Evolutionary conservation across 2,888 invertebrate genomes (phyloP), one percentile per base, ranked within the genome.

Genomic region (Macrostomum cliftonense): DNA sequence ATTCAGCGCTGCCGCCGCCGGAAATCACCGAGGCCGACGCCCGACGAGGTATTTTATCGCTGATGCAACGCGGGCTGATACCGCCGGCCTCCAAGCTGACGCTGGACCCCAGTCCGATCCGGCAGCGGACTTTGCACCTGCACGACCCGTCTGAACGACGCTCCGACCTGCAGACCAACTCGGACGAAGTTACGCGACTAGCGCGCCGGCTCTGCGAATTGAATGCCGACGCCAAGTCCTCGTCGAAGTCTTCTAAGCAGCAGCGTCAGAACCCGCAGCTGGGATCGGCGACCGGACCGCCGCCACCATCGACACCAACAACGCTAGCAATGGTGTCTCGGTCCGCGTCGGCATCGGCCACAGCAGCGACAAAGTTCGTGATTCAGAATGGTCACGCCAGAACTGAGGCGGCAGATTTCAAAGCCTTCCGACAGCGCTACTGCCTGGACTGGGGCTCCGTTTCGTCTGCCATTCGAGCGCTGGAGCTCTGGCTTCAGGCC

Each of bases 21-120:
- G 59, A 64, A 14, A 66, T 68, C 47, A 57, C 59, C 21, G 68
- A 67, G 47, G 60, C 61, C 4, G 69, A 69, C 60, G 66, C 69
- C 11, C 58, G 58, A 47, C 62, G 60, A 46, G 69, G 69, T 11
- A 66, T 69, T 19, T 56, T 69, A 13, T 67, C 63, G 55, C 55
- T 69, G 47, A 55, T 68, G 11, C 62, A 69, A 56, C 54, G 69
- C 43, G 68, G 68, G 5, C 55, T 69, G n/a, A 68, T 69, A 39
- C 69, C 69, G 1, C 63, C 64, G 1, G 63, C 65, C 16, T 65
- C 68, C 12, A 61, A 67, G 51, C 54, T 69, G 36, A 64, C 65
- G 37, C 60, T 69, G 46, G 67, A 68, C 47, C 69, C 68, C 14
- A 63, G 66, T 19, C 68, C 69, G 19, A 63, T 69, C 13, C 56